Evolutionary conservation across 2,113 vertebrate genomes (phyloP), one percentile per base, ranked within the genome.

Genomic region (Psophia crepitans): DNA sequence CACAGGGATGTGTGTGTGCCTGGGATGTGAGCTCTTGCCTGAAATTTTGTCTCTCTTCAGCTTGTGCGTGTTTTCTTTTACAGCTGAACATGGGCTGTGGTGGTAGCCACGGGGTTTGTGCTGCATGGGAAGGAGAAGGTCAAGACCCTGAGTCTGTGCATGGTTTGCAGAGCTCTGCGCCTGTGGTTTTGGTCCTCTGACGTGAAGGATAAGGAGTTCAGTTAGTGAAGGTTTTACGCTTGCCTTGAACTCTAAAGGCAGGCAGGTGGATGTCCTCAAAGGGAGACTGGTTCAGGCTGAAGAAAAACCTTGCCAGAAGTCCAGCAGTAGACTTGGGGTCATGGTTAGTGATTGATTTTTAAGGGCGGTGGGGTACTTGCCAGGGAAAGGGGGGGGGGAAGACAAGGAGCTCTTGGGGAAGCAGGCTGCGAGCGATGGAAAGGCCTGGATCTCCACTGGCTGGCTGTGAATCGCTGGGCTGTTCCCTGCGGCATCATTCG

Each of bases 1-100:
- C 3, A 0, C 27, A 44, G 49, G 48, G 24, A 57, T 7, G 30
- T 17, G 22, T 30, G 54, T 58, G 44, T 12, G 53, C 61, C 5
- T 24, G 27, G 60, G 58, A 12, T 56, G 35, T 16, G 17, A 75
- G 23, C 5, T 66, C 22, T 61, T 63, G 26, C 14, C 54, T 46
- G 27, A 69, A 83, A 11, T 14, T 66, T 68, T 8, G 21, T 70
- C 57, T 68, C 57, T 68, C 74, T 60, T 24, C 48, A 53, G 35
- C 39, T 58, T 24, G 0, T 0, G 0, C 3, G 3, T 32, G 33
- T n/a, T 60, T 61, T 41, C 22, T 90, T 73, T 51, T 39, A 16
- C 27, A 73, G 69, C 26, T 37, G 7, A 33, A 8, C 23, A 4
- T 1, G 4, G 3, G 6, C 35, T 57, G 53, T 18, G 48, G 5